phyloP scores from a whole-genome alignment of 2,113 vertebrate genomes.

The Oenanthe melanoleuca region DNA sequence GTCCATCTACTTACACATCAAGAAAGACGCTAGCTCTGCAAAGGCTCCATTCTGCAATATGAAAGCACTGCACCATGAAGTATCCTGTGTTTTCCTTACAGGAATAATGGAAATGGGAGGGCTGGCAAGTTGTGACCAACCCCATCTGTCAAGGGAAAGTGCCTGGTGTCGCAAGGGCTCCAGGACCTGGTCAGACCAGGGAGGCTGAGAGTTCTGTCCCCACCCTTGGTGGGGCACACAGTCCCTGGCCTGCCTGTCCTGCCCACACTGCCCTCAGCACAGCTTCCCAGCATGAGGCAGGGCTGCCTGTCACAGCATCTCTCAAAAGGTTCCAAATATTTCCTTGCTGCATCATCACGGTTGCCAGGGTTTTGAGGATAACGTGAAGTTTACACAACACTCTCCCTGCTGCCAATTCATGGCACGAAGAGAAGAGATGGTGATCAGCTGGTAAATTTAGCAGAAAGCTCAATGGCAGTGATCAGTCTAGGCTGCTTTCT shows the following conservation, averaged over 20 bases:
- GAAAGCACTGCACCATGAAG: neutral
- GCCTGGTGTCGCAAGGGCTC: neutral
- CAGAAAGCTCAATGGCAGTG: neutral
- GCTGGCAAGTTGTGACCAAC: neutral
- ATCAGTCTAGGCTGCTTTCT: neutral
- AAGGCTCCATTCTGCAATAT: neutral
- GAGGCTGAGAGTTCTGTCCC: neutral
- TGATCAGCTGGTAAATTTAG: neutral
- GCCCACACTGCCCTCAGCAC: neutral
- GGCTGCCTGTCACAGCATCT: neutral
- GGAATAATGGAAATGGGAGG: neutral
- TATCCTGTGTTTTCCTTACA: neutral
- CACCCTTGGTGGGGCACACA: neutral
- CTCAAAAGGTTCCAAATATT: neutral
- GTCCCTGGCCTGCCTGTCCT: neutral
- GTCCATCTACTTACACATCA: neutral
- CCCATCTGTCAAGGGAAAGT: neutral
- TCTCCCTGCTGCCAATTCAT: neutral
- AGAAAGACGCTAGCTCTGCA: neutral
- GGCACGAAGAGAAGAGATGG: neutral
- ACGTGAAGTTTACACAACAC: neutral
- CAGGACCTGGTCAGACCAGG: neutral
- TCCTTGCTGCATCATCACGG: neutral
- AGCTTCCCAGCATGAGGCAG: rapidly evolving
- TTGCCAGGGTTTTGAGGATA: neutral